Base-by-base conservation (phyloP, 2,888 invertebrate species). In the Oasisia sp. region DNA sequence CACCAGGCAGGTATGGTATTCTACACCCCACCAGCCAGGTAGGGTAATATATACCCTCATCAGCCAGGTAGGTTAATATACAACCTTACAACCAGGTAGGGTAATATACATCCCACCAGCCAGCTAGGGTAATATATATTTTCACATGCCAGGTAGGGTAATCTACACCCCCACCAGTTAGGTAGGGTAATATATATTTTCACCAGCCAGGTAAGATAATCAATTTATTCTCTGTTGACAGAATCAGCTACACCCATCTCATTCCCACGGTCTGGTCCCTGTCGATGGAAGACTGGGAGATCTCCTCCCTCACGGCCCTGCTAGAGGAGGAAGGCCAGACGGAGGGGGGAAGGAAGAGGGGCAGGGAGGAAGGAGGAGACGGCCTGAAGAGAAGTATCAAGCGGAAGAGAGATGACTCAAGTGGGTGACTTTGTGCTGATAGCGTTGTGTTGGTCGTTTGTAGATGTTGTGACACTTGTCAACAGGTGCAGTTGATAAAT, bases 201-300 rank as follows among this genome's bases (percentile, higher is more conserved):
- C 38, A 38, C 38, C 38, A 38, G 38, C 56, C 45, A n/a, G 19
- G 27, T n/a, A 32, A 7, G 50, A 1, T 50, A 50, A 27, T 27
- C 50, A 50, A 7, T 92, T 27, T 89, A 32, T 32, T n/a, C 32
- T 32, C 32, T 91, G 45, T 91, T 90, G 92, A 19, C 89, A 93
- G 93, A 8, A 74, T 91, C 32, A 32, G 32, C 38, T 91, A 92
- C 74, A 74, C 32, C 32, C 38, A 19, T 19, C 91, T 93, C 32
- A 74, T 93, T 32, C 93, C 92, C 38, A 89, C 58, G 14, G 56
- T 93, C 32, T 92, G 56, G 50, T 91, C 58, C 19, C 89, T 91
- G 27, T 32, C 56, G 44, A 89, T 93, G 90, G 93, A 93, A 89
- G 93, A 93, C 91, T 93, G 93, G 93, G 93, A 93, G 89, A 91